phyloP scores from a whole-genome alignment of 2,113 vertebrate species.

The Hemichromis elongatus region DNA sequence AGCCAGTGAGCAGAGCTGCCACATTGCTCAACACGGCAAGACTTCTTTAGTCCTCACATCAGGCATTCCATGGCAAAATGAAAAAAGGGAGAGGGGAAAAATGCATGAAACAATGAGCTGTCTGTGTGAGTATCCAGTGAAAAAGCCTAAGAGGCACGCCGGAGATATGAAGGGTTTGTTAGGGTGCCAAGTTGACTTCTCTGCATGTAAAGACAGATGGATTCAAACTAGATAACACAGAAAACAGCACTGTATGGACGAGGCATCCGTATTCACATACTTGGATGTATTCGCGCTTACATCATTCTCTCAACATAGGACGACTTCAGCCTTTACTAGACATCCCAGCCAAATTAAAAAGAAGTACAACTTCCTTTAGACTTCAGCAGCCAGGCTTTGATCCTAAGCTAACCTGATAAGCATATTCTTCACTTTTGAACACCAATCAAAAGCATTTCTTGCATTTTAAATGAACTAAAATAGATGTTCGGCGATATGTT shows the following conservation, averaged over 20 bases:
- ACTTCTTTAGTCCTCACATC: slow-evolving; percentile 56
- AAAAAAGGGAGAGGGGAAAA: slow-evolving; percentile 26
- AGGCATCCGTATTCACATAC: slow-evolving; percentile 1
- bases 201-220: slow-evolving; percentile 29
- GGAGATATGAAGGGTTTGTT: slow-evolving; percentile 31
- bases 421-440: background rate
- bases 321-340: background rate
- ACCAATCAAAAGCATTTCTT: background rate
- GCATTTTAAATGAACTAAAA: background rate
- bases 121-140: slow-evolving; percentile 54
- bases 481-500: background rate
- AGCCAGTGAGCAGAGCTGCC: slow-evolving; percentile 31
- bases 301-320: slow-evolving; percentile 7
- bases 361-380: background rate
- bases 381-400: background rate
- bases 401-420: background rate
- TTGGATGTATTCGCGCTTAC: background rate
- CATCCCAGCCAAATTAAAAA: background rate
- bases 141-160: slow-evolving; percentile 24
- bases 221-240: background rate
- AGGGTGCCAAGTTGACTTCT: slow-evolving; percentile 40
- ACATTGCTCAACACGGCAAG: slow-evolving; percentile 33
- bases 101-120: slow-evolving; percentile 54
- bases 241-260: slow-evolving; percentile 39
- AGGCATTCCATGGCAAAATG: slow-evolving; percentile 53